phyloP scores from a whole-genome alignment of 2,113 vertebrate genomes.

The Melozone crissalis region DNA sequence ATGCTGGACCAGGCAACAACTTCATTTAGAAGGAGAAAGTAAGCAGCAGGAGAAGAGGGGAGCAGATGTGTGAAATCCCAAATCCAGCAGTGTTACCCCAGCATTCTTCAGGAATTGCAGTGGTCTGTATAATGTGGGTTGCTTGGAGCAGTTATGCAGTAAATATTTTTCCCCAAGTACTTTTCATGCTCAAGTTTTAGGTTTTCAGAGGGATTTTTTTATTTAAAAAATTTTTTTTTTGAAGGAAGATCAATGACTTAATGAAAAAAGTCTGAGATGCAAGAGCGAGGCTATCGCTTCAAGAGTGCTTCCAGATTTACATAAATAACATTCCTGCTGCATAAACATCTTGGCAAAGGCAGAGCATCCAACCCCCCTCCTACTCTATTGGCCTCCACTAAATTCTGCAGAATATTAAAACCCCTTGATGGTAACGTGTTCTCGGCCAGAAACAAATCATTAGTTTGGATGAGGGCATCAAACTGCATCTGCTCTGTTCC shows the following conservation, averaged over 20 bases:
- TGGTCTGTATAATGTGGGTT: conserved; percentile 64
- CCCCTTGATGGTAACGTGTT: conserved; percentile 70
- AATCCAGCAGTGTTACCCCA: background rate
- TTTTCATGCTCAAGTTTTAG: conserved; percentile 49
- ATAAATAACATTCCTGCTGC: conserved; percentile 77
- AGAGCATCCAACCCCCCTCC: conserved; percentile 54
- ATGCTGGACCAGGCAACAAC: background rate
- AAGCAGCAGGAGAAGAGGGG: conserved; percentile 23
- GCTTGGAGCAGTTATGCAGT: conserved; percentile 51
- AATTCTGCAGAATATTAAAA: conserved; percentile 59
- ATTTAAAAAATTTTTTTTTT: conserved; percentile 33
- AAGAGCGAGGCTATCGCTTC: conserved; percentile 45
- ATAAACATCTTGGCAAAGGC: conserved; percentile 76
- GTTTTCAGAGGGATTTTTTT: conserved; percentile 43
- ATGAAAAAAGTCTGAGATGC: conserved; percentile 76
- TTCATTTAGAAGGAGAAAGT: background rate
- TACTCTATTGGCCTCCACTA: conserved; percentile 68
- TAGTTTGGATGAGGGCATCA: conserved; percentile 69
- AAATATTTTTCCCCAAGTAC: conserved; percentile 65
- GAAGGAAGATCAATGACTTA: conserved; percentile 71
- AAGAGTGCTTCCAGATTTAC: conserved; percentile 73
- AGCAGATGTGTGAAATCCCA: background rate
- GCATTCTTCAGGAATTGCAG: conserved; percentile 45
- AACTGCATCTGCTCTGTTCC: conserved; percentile 57
- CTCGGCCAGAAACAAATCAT: conserved; percentile 76